Percentiles rank a stretch among this genome's conserved stretches.
Conservation (phyloP, 2,888 invertebrate genomes). For the Crocallis elinguaria region DNA sequence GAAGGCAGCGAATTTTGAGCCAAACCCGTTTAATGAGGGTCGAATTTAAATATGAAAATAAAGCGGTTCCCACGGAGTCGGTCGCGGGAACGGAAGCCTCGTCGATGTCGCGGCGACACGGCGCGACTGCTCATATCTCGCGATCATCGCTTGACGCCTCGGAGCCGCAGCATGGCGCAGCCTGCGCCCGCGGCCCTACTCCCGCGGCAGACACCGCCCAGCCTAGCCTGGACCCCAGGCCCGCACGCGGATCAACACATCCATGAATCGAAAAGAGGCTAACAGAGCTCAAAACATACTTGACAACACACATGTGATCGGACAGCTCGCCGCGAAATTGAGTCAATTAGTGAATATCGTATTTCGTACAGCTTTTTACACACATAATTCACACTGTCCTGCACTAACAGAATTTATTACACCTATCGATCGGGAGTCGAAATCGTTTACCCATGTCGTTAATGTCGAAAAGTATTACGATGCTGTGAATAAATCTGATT, state of each 20-base stretch:
- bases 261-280: constrained; percentile 47
- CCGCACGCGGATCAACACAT: constrained; percentile 6
- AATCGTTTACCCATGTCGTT: constrained; percentile 33
- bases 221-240: constrained; percentile 29
- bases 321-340: constrained; percentile 62
- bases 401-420: constrained; percentile 56
- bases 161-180: constrained; percentile 28
- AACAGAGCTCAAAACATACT: constrained; percentile 53
- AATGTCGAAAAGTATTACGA: constrained; percentile 20
- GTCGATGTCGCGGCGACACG: constrained; percentile 64
- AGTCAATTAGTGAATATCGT: constrained; percentile 61
- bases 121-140: constrained; percentile 51
- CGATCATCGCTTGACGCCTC: constrained; percentile 50
- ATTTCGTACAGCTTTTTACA: constrained; percentile 58
- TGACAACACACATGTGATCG: constrained; percentile 54
- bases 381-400: constrained; percentile 46
- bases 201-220: too few species aligned
- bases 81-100: constrained; percentile 83
- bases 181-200: too few species aligned
- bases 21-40: constrained; percentile 85
- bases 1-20: constrained; percentile 84
- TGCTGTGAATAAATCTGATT: constrained; percentile 11
- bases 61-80: constrained; percentile 82
- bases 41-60: constrained; percentile 84
- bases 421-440: constrained; percentile 41